Base-by-base conservation (phyloP, 2,888 invertebrate genomes). In the Poecilobothrus nobilitatus region DNA sequence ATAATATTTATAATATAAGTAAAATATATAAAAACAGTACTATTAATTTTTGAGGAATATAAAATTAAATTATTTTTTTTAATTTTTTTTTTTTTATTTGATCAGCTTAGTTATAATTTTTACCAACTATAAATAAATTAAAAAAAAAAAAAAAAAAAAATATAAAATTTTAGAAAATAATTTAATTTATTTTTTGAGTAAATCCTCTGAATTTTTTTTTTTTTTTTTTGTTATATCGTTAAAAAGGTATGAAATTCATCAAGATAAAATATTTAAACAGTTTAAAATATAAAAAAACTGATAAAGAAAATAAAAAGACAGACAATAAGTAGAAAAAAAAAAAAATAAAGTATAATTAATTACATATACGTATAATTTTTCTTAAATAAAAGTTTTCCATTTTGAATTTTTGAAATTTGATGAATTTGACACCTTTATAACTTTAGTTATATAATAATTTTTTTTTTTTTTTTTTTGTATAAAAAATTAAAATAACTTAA, bases 401-500 rank as follows among this genome's bases (percentile, higher is more conserved):
- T n/a, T n/a, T 53, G 18, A 53, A 37, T 10, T 18, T 6, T n/a
- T n/a, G n/a, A n/a, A n/a, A 2, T 53, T 53, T 53, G 53, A 53
- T 53, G 53, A 53, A 53, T 53, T 53, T 6, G 53, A 53, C 53
- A 53, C 53, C 53, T 53, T 53, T 53, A 53, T 53, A 53, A 53
- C 53, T 15, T 18, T 12, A 53, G 2, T 18, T 53, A 18, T 12
- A 53, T 15, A 18, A 44, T 44, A 44, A 15, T 44, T 10, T 44
- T 10, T 15, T 18, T 53, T 18, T 18, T 18, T 12, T 6, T 12
- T 18, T 53, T 3, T 18, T 1, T 18, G 2, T 53, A n/a, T 18
- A 53, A 53, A 53, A 53, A 18, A 15, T 53, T 1, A 15, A 12
- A 18, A 4, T 18, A 53, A 53, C 15, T 27, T 27, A 27, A 18